Evolutionary conservation across 2,113 vertebrate genomes (phyloP).

Genomic region (Indicator indicator): DNA sequence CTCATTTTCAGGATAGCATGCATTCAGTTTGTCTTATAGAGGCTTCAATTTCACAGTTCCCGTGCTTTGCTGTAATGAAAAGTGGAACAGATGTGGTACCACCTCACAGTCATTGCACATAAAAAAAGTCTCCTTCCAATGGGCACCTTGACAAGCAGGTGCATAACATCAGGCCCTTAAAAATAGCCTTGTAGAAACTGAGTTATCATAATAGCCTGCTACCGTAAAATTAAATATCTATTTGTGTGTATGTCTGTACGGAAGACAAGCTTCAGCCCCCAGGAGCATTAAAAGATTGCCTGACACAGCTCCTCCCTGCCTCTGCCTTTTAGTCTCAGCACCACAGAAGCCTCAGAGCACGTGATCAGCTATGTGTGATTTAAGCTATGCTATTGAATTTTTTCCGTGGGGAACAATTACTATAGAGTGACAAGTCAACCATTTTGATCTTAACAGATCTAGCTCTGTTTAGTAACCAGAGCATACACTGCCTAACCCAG

Average conservation of each 20-base stretch:
- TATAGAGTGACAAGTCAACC: constrained; percentile 45
- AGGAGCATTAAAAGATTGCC: neutral
- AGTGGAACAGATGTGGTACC: neutral
- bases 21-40: neutral
- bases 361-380: constrained; percentile 13
- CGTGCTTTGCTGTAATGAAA: neutral
- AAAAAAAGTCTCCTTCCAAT: neutral
- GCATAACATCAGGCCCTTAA: neutral
- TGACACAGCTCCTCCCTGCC: constrained; percentile 10
- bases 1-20: neutral
- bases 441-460: constrained; percentile 40
- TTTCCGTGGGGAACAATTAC: constrained; percentile 40
- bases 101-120: neutral
- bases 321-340: constrained; percentile 3
- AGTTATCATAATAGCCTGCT: neutral
- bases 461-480: constrained; percentile 34
- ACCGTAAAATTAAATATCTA: constrained; percentile 23
- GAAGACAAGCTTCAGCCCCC: neutral
- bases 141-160: neutral
- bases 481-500: neutral
- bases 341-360: neutral
- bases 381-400: constrained; percentile 30
- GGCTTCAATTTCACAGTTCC: neutral
- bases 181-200: neutral
- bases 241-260: neutral